phyloP scores from a whole-genome alignment of 37 sponge, comb jelly and placozoan genomes.

The Corticium candelabrum region DNA sequence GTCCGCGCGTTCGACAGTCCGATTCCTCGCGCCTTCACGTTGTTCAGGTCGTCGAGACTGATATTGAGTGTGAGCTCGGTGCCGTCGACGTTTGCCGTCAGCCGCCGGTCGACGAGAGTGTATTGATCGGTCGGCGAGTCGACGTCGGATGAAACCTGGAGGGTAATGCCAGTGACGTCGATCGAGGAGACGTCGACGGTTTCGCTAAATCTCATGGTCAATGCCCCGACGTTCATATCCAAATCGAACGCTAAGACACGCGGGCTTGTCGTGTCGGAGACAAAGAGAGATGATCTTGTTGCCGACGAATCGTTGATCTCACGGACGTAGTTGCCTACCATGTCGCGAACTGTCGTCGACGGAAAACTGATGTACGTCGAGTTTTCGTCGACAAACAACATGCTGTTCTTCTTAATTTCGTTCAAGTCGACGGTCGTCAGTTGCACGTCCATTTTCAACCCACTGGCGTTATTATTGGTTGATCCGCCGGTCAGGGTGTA shows the following conservation, averaged over 20 bases:
- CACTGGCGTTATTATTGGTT: slow-evolving; percentile 54
- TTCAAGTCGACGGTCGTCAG: slow-evolving; percentile 12
- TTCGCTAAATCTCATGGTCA: neutral
- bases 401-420: neutral
- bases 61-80: slow-evolving; percentile 39
- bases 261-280: slow-evolving; percentile 37
- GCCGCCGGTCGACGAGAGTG: slow-evolving; percentile 37
- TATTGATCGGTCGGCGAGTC: slow-evolving; percentile 7
- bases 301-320: slow-evolving; percentile 14
- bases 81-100: slow-evolving; percentile 23
- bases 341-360: slow-evolving; percentile 49
- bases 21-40: slow-evolving; percentile 57
- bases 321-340: slow-evolving; percentile 50
- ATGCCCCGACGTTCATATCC: neutral
- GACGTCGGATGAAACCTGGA: slow-evolving; percentile 26
- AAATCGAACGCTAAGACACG: neutral
- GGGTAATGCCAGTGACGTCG: slow-evolving; percentile 3
- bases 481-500: slow-evolving; percentile 22
- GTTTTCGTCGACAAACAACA: neutral
- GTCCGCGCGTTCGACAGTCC: slow-evolving; percentile 46
- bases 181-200: neutral
- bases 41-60: slow-evolving; percentile 57
- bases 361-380: slow-evolving; percentile 2
- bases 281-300: slow-evolving; percentile 28
- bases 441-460: slow-evolving; percentile 29